These are phyloP conservation scores for Casuarius casuarius DNA, from an alignment of 2,113 vertebrate species.

Conservation along the genomic window DNA sequence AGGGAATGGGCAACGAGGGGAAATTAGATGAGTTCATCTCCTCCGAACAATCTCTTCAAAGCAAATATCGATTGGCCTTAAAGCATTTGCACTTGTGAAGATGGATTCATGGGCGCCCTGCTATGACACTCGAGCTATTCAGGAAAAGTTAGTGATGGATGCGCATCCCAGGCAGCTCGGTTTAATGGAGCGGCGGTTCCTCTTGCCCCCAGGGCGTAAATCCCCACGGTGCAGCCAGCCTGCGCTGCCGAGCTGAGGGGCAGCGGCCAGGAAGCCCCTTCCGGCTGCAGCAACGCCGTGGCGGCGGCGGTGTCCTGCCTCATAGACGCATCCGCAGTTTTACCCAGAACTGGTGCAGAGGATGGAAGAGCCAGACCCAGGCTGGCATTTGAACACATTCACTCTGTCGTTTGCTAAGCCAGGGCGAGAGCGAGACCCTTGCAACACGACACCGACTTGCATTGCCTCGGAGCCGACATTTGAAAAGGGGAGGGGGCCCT, in stretches of 20 bases:
- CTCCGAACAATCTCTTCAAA: not conserved
- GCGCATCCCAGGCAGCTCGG: not conserved
- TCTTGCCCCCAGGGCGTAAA: not conserved
- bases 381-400: not conserved
- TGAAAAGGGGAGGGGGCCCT: not conserved
- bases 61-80: not conserved
- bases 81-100: not conserved
- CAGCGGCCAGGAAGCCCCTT: not conserved
- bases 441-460: fast-evolving
- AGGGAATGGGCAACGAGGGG: not conserved
- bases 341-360: not conserved
- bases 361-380: not conserved
- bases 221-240: fast-evolving
- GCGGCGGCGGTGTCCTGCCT: not conserved
- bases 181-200: not conserved
- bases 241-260: not conserved
- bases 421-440: fast-evolving
- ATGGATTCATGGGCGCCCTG: not conserved
- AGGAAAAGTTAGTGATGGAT: not conserved
- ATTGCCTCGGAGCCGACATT: not conserved
- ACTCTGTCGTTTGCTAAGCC: not conserved
- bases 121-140: not conserved
- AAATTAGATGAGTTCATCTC: not conserved
- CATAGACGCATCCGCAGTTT: not conserved
- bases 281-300: not conserved